A percentile compares a stretch with the other conserved stretches of the same genome.
Conservation (phyloP, 2,113 vertebrate genomes). For the Megaceryle maxima region DNA sequence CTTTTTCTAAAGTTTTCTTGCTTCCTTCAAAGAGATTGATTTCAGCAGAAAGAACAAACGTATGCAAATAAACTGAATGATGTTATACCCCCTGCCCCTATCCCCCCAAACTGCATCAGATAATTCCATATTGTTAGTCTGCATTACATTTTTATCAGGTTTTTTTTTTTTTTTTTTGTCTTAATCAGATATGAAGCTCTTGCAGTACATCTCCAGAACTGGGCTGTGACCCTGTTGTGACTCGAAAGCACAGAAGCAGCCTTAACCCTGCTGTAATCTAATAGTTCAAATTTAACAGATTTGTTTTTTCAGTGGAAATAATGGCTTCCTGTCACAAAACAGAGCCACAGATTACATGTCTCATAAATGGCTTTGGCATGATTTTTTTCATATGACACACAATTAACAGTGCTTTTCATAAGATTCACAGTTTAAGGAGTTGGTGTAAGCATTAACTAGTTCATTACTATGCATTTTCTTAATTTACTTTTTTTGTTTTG, state of each 20-base stretch:
- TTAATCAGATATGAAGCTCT: constrained; percentile 33
- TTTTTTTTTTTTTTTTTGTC: neutral
- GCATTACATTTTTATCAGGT: constrained; percentile 27
- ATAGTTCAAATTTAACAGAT: constrained; percentile 63
- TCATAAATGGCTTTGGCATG: constrained; percentile 53
- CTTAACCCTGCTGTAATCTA: constrained; percentile 68
- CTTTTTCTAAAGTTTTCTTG: constrained; percentile 31
- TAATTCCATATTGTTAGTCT: constrained; percentile 53
- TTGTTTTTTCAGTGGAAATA: constrained; percentile 66
- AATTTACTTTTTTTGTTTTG: no score
- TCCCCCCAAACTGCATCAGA: constrained; percentile 37
- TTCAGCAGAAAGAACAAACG: constrained; percentile 37
- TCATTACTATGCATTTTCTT: neutral
- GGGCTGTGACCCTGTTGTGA: constrained; percentile 31
- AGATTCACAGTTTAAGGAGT: neutral
- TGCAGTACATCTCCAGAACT: constrained; percentile 44
- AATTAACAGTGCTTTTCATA: constrained; percentile 32
- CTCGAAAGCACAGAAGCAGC: constrained; percentile 35
- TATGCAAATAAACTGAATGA: constrained; percentile 54
- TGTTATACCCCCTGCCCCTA: constrained; percentile 56
- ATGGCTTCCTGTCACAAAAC: constrained; percentile 68
- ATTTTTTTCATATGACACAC: constrained; percentile 52
- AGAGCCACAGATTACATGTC: constrained; percentile 46
- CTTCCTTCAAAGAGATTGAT: constrained; percentile 60
- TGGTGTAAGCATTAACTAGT: neutral